A percentile compares a stretch with the other conserved stretches of the same genome.
Conservation (phyloP, 2,888 invertebrate species). For the Colostygia pectinataria region DNA sequence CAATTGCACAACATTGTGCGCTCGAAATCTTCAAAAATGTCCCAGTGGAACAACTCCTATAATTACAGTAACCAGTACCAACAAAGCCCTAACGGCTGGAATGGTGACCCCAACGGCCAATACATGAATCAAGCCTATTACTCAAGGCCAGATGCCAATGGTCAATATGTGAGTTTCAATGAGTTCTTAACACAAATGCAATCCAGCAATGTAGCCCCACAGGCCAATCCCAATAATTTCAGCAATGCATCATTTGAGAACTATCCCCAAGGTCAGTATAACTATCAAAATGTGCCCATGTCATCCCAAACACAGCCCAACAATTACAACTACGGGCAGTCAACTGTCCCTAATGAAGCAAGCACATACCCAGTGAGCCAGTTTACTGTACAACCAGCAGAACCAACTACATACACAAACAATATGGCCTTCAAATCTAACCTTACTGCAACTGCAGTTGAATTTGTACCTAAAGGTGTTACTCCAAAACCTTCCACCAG, state of each 20-base stretch:
- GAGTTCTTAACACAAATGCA: slow-evolving; percentile 75
- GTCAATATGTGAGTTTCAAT: slow-evolving; percentile 74
- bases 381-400: slow-evolving; percentile 42
- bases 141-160: slow-evolving; percentile 55
- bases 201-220: slow-evolving; percentile 43
- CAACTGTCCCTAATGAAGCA: slow-evolving; percentile 45
- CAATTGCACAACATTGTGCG: slow-evolving; percentile 54
- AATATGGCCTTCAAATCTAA: slow-evolving; percentile 74
- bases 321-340: slow-evolving; percentile 50
- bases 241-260: slow-evolving; percentile 62
- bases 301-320: slow-evolving; percentile 55
- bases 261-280: slow-evolving; percentile 58
- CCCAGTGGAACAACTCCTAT: slow-evolving; percentile 76
- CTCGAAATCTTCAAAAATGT: slow-evolving; percentile 55
- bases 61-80: slow-evolving; percentile 69
- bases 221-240: slow-evolving; percentile 47
- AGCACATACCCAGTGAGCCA: slow-evolving; percentile 50
- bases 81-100: slow-evolving; percentile 61
- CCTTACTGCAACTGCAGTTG: slow-evolving; percentile 81
- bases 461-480: slow-evolving; percentile 80
- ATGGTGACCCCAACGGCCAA: slow-evolving; percentile 60
- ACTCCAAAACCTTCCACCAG: slow-evolving; percentile 45
- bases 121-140: slow-evolving; percentile 65
- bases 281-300: slow-evolving; percentile 62
- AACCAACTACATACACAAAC: slow-evolving; percentile 51